Conservation (phyloP, 2,888 invertebrate species). For the Malachius bipustulatus region DNA sequence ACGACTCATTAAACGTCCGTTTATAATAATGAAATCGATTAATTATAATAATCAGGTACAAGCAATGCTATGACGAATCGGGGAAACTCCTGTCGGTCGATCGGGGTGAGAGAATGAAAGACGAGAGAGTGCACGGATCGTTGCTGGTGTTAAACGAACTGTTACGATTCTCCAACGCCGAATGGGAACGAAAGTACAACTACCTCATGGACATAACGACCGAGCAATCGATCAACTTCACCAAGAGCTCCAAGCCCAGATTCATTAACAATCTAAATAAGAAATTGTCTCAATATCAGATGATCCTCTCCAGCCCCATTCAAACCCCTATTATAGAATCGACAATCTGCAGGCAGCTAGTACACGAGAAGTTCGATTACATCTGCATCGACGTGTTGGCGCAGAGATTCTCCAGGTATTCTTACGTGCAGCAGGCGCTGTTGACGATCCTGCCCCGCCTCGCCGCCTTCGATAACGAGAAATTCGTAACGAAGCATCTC, state of each 20-base stretch:
- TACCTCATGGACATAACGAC: slow-evolving; percentile 46
- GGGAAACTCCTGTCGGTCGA: slow-evolving; percentile 66
- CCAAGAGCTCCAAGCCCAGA: slow-evolving; percentile 29
- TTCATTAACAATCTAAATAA: slow-evolving; percentile 38
- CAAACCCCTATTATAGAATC: slow-evolving; percentile 67
- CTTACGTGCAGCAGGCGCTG: slow-evolving; percentile 77
- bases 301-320: slow-evolving; percentile 41
- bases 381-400: slow-evolving; percentile 69
- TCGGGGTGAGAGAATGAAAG: slow-evolving; percentile 62
- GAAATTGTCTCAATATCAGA: slow-evolving; percentile 26
- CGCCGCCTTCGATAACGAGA: slow-evolving; percentile 81
- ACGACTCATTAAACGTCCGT: background rate
- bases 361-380: slow-evolving; percentile 71
- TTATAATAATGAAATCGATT: no score
- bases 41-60: no score
- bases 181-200: slow-evolving; percentile 73
- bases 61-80: slow-evolving; percentile 86
- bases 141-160: slow-evolving; percentile 88
- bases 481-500: slow-evolving; percentile 66
- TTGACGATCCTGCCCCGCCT: slow-evolving; percentile 79
- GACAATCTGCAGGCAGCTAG: slow-evolving; percentile 69
- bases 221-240: background rate
- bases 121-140: slow-evolving; percentile 88
- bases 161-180: slow-evolving; percentile 76
- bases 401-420: slow-evolving; percentile 55